These are phyloP conservation scores for Cebidichthys violaceus DNA, from an alignment of 2,113 vertebrate species.

Conservation along the genomic window DNA sequence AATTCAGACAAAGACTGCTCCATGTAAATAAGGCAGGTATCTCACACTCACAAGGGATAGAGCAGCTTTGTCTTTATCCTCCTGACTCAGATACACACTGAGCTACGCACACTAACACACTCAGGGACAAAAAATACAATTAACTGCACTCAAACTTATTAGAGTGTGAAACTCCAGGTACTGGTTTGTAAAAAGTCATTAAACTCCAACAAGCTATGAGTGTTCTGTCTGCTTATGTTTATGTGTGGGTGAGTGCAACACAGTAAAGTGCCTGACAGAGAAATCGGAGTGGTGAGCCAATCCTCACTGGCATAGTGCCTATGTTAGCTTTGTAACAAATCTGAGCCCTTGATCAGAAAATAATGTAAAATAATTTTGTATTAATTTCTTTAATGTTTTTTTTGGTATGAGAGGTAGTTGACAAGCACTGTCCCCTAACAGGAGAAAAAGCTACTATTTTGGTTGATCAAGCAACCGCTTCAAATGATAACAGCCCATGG, in stretches of 20 bases:
- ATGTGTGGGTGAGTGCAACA: neutral
- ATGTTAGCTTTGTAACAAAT: constrained; percentile 12
- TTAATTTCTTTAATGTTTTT: no score
- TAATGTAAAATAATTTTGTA: neutral
- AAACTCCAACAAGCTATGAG: constrained; percentile 13
- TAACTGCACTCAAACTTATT: constrained; percentile 32
- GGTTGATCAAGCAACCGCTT: neutral
- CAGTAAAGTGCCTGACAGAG: neutral
- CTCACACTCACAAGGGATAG: constrained; percentile 29
- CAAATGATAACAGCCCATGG: no score
- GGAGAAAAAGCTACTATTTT: neutral
- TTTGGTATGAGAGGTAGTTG: no score
- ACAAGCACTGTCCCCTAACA: no score
- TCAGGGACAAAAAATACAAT: constrained; percentile 38
- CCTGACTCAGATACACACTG: constrained; percentile 14
- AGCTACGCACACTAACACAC: constrained; percentile 8
- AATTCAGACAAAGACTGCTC: constrained; percentile 17
- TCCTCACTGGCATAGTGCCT: neutral
- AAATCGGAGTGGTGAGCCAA: constrained; percentile 17
- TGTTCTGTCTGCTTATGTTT: neutral
- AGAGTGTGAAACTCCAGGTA: constrained; percentile 50
- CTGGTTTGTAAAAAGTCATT: constrained; percentile 56
- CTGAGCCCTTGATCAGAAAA: neutral
- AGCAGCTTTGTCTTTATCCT: constrained; percentile 30
- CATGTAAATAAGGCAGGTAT: constrained; percentile 48